These are phyloP conservation scores for Thryonomys swinderianus DNA, from an alignment of 2,113 vertebrate genomes.

Conservation along the genomic window DNA sequence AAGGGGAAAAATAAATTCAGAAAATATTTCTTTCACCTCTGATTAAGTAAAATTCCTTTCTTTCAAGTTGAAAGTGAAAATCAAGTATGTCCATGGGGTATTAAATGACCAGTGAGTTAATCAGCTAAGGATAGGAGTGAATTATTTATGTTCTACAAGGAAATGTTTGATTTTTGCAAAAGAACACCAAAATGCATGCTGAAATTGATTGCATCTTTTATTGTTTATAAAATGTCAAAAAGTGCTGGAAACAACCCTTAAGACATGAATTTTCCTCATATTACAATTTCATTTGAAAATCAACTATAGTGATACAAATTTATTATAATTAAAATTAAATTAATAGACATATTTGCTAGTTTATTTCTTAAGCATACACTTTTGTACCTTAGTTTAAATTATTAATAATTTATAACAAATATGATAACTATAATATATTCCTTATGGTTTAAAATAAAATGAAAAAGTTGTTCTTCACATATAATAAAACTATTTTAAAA, in stretches of 20 bases:
- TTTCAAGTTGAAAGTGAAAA: background rate
- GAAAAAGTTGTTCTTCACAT: background rate
- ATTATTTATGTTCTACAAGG: background rate
- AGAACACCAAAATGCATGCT: background rate
- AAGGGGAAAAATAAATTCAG: background rate
- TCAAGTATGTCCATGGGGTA: background rate
- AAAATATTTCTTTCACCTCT: background rate
- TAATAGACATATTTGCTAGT: background rate
- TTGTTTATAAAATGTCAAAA: background rate
- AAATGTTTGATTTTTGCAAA: background rate
- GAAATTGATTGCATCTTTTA: background rate
- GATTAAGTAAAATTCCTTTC: background rate
- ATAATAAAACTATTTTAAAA: background rate
- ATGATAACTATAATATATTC: background rate
- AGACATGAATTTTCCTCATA: background rate
- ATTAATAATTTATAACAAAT: background rate
- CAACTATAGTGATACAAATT: background rate
- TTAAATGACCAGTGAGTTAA: background rate
- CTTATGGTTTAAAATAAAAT: background rate
- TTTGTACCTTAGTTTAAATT: background rate
- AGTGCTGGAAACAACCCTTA: background rate
- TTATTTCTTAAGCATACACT: background rate
- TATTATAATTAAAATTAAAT: background rate
- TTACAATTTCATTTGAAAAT: constrained; percentile 38
- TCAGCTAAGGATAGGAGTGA: background rate